A percentile compares a stretch with the other conserved stretches of the same genome.
These are phyloP conservation scores for Diploscapter pachys DNA, from an alignment of 1,140 invertebrate species.

Conservation along the genomic window DNA sequence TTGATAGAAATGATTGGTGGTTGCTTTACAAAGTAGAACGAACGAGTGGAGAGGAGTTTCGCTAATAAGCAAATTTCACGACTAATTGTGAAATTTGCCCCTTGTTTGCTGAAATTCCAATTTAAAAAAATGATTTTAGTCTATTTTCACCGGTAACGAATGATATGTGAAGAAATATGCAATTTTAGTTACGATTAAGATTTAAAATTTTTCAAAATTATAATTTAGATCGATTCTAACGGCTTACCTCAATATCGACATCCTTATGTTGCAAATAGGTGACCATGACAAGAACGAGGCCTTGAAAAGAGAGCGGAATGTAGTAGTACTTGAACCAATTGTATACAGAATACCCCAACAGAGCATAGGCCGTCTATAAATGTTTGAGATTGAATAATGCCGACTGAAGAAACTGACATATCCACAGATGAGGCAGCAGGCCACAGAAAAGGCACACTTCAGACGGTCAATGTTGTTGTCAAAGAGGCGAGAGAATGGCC, in stretches of 20 bases:
- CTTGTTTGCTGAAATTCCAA: too few relatives aligned
- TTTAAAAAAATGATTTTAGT: too few relatives aligned
- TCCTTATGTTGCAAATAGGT: constrained; percentile 62
- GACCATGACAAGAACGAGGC: constrained; percentile 57
- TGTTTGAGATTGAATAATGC: neutral
- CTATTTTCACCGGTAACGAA: too few relatives aligned
- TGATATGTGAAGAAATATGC: too few relatives aligned
- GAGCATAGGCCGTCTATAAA: constrained; percentile 39
- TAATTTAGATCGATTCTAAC: too few relatives aligned
- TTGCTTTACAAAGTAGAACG: too few relatives aligned
- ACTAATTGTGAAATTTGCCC: too few relatives aligned
- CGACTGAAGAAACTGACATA: constrained; percentile 26
- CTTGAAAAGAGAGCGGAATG: constrained; percentile 59
- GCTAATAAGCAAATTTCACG: too few relatives aligned
- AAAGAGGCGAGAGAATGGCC: constrained; percentile 47
- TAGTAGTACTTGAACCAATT: constrained; percentile 56
- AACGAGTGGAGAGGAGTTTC: too few relatives aligned
- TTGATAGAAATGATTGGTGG: too few relatives aligned
- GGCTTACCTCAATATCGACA: constrained; percentile 50
- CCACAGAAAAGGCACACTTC: constrained; percentile 41
- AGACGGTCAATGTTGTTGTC: constrained; percentile 43
- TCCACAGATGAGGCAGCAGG: constrained; percentile 34
- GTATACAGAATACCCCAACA: constrained; percentile 49
- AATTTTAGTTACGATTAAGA: too few relatives aligned
- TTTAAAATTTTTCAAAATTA: too few relatives aligned